phyloP scores from a whole-genome alignment of 1,140 invertebrate species.

The Brachionus rubens region DNA sequence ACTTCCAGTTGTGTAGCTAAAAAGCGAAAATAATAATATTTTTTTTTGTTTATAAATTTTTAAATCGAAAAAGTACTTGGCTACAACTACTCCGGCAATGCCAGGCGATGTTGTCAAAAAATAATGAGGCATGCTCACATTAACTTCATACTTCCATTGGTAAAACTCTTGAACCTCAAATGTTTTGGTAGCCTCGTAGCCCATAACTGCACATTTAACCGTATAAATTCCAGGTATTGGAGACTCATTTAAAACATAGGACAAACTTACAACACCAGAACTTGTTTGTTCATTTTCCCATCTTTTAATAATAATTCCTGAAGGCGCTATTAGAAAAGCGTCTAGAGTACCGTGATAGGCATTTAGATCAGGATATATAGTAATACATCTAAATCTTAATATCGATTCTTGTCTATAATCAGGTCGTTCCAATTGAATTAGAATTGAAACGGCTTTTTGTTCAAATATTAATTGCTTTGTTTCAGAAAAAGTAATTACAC shows the following conservation, averaged over 20 bases:
- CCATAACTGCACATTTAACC: constrained; percentile 73
- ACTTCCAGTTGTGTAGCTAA: constrained; percentile 60
- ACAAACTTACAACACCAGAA: constrained; percentile 53
- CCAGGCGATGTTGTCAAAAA: too few species aligned
- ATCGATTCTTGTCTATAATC: too few species aligned
- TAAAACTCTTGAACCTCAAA: constrained; percentile 60
- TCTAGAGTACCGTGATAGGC: constrained; percentile 82
- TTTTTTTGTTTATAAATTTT: neutral
- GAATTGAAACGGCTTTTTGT: constrained; percentile 67
- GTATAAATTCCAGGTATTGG: constrained; percentile 86
- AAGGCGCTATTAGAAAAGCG: constrained; percentile 82
- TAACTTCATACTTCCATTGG: too few species aligned
- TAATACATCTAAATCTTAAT: constrained; percentile 71
- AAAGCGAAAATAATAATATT: constrained; percentile 37
- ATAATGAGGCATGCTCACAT: too few species aligned
- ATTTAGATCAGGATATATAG: constrained; percentile 80
- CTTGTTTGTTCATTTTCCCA: constrained; percentile 79
- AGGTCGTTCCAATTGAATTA: constrained; percentile 84
- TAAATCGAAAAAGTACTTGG: constrained; percentile 71
- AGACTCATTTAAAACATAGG: constrained; percentile 81
- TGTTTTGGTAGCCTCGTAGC: constrained; percentile 47
- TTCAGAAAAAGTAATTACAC: constrained; percentile 55
- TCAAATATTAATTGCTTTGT: constrained; percentile 56
- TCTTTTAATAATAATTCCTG: constrained; percentile 76
- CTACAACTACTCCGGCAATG: constrained; percentile 78